These are phyloP conservation scores for Heliconius himera DNA, from an alignment of 1,140 invertebrate species.

Conservation along the genomic window DNA sequence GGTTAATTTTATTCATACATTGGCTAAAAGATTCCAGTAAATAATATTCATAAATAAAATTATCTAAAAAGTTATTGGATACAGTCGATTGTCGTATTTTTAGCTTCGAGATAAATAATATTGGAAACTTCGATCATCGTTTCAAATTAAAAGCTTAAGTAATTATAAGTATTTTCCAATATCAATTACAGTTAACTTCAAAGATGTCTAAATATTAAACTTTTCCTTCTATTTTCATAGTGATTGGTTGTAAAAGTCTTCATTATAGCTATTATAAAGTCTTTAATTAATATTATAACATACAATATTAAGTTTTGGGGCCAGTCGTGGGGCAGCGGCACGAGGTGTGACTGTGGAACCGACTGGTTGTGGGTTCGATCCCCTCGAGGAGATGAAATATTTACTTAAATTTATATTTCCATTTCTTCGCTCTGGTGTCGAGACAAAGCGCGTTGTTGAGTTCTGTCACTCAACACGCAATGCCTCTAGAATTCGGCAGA, in stretches of 20 bases:
- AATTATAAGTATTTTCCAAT: conserved; percentile 17
- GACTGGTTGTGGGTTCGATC: too few species aligned
- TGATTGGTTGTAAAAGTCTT: not conserved
- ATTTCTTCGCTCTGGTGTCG: too few species aligned
- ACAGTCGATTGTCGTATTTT: not conserved
- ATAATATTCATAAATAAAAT: not conserved
- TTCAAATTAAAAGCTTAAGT: conserved; percentile 17
- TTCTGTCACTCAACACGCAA: too few species aligned
- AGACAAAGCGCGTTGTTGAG: too few species aligned
- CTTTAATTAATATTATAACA: not conserved
- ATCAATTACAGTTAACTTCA: conserved; percentile 13
- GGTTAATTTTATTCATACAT: too few species aligned
- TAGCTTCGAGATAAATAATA: conserved; percentile 1
- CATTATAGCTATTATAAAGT: not conserved
- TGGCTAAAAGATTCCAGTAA: not conserved
- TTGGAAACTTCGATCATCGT: conserved; percentile 1
- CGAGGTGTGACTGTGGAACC: too few species aligned
- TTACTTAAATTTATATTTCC: too few species aligned
- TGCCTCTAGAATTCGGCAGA: too few species aligned
- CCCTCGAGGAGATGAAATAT: too few species aligned
- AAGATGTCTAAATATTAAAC: conserved; percentile 10
- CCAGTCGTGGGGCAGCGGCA: too few species aligned
- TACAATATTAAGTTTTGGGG: too few species aligned
- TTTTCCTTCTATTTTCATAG: not conserved
- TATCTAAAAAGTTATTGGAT: not conserved